phyloP scores from a whole-genome alignment of 2,113 vertebrate species.

The Rostratula benghalensis region DNA sequence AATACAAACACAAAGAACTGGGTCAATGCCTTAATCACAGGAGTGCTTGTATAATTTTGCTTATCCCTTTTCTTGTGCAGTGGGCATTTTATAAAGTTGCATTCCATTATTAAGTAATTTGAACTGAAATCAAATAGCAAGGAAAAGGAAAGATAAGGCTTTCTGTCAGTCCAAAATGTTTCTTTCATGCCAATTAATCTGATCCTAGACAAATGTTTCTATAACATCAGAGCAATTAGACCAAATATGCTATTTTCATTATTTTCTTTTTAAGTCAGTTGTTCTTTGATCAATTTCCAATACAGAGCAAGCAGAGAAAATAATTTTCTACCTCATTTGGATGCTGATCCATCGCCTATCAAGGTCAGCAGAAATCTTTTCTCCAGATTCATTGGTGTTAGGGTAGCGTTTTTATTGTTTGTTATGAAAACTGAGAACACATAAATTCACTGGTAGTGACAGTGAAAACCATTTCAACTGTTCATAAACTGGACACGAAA shows the following conservation, averaged over 20 bases:
- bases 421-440: background rate
- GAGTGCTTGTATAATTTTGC: background rate
- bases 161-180: background rate
- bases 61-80: background rate
- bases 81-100: background rate
- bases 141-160: background rate
- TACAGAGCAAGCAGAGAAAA: background rate
- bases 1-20: background rate
- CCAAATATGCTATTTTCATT: background rate
- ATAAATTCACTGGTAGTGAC: background rate
- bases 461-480: background rate
- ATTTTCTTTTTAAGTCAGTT: background rate
- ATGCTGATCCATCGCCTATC: background rate
- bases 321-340: background rate
- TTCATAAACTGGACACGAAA: background rate
- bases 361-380: background rate
- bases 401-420: background rate
- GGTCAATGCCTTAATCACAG: background rate
- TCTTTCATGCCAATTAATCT: background rate
- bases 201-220: background rate
- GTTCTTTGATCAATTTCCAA: conserved; percentile 1
- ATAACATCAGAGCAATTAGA: background rate
- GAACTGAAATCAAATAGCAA: background rate
- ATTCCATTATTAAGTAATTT: background rate
- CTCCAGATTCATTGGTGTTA: background rate